Base-by-base conservation (phyloP, 1,140 invertebrate species). In the Monomorium pharaonis region DNA sequence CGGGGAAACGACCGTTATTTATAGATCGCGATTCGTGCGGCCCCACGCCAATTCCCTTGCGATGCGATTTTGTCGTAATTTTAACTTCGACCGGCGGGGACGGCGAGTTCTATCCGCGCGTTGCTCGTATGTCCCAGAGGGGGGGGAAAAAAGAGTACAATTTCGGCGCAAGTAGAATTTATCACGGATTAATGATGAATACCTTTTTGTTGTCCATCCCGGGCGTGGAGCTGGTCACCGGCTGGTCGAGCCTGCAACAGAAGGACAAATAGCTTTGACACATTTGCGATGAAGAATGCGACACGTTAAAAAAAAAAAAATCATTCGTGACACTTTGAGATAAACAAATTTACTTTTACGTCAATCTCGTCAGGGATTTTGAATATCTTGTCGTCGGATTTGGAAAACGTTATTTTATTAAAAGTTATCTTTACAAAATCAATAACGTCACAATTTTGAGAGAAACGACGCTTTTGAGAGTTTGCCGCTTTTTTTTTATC, bases 121-220 rank as follows among this genome's bases (percentile, higher is more conserved):
- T 37, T 10, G 9, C 2, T 12, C 14, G 18, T n/a, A n/a, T n/a
- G n/a, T n/a, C n/a, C n/a, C n/a, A n/a, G n/a, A n/a, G n/a, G n/a
- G n/a, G n/a, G n/a, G n/a, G n/a, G n/a, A n/a, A n/a, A n/a, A n/a
- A n/a, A n/a, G n/a, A n/a, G n/a, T n/a, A n/a, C n/a, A n/a, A n/a
- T n/a, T n/a, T n/a, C n/a, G n/a, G n/a, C n/a, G n/a, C n/a, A n/a
- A n/a, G n/a, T 12, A n/a, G 51, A 27, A 44, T 44, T 60, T 6
- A 60, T 30, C 1, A 4, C 12, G 16, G 27, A 37, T 44, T 42
- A 72, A 7, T 24, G 2, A 2, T 56, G 24, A 72, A 84, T 74
- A 96, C 94, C 95, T 97, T 97, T 94, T 97, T 97, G 92, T 95
- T 96, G 94, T 97, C 96, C 97, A 97, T 97, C 92, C 96, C 96